Conservation (phyloP, 2,888 invertebrate species). For the Patella pellucida region DNA sequence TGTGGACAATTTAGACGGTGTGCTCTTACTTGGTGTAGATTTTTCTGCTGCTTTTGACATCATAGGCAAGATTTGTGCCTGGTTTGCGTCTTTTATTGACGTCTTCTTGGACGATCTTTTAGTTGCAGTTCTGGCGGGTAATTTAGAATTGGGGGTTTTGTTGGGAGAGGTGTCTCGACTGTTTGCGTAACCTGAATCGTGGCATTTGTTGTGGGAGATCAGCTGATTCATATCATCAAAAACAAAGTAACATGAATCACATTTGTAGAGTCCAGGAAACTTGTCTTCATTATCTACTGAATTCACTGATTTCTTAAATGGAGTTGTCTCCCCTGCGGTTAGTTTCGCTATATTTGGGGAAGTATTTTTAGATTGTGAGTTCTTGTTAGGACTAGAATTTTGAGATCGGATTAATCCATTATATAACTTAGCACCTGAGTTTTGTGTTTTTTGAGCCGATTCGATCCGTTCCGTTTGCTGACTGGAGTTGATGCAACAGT, state of each 20-base stretch:
- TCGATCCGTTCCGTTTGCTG: slow-evolving; percentile 22
- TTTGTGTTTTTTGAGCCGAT: slow-evolving; percentile 1
- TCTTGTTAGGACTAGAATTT: background rate
- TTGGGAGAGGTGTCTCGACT: too few relatives aligned
- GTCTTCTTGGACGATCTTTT: too few relatives aligned
- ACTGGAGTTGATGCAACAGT: slow-evolving; percentile 69
- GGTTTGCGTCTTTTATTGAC: too few relatives aligned
- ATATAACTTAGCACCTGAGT: background rate
- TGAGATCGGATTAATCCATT: background rate
- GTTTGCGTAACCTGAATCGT: background rate
- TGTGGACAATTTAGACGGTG: too few relatives aligned
- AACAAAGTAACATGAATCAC: background rate
- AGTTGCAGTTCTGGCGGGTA: too few relatives aligned
- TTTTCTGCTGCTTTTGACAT: too few relatives aligned
- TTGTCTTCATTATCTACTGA: background rate
- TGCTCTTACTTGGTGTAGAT: too few relatives aligned
- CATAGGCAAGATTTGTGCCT: too few relatives aligned
- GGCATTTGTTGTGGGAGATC: background rate
- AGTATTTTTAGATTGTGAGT: too few relatives aligned
- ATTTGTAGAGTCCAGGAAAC: slow-evolving; percentile 1
- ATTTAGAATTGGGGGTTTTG: too few relatives aligned
- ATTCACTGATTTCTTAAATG: too few relatives aligned
- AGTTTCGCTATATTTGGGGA: background rate
- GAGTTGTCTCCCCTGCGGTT: background rate
- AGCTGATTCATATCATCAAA: background rate